Evolutionary conservation across 2,113 vertebrate genomes (phyloP), one percentile per base, ranked within the genome.

Genomic region (Lophius piscatorius): DNA sequence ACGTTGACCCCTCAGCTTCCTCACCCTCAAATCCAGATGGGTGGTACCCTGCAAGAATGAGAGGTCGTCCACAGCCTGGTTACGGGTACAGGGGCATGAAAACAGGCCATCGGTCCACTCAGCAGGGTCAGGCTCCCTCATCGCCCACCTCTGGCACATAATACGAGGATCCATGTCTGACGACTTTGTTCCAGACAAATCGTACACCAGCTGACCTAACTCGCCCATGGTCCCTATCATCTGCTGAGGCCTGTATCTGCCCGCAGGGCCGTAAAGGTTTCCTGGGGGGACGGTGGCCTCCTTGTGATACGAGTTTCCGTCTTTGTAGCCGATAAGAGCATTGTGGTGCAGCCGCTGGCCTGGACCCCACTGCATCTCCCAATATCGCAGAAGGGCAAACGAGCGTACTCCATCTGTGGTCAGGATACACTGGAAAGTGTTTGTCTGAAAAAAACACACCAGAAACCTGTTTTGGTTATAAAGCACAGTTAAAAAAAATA

Each of bases 371-470:
- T 5, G 60, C 93, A 94, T 93, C 21, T 90, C 83, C 9, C 87
- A 81, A 9, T 88, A 93, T 16, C 69, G 88, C 44, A 93, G 80
- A 33, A 93, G 78, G 39, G 91, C 91, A 63, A 92, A 93, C 12
- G 92, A 91, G 24, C 84, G 88, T 0, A 5, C 55, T 1, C 92
- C 92, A n/a, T 94, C 91, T 0, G 90, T 93, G 16, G 92, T 88
- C 62, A 94, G 78, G 68, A 93, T 78, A 46, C 91, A 89, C 82
- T 94, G 93, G 82, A 92, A 94, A 2, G 92, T 93, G 84, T 93
- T 94, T 0, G 83, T 92, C 93, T 94, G 66, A 21, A 70, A 65
- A 77, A 2, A 13, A 51, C 10, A 59, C 65, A 28, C 17, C 9
- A 52, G 5, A 47, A n/a, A n/a, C n/a, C 23, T 1, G 6, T n/a